Percentiles rank a stretch among this genome's conserved stretches.
Evolutionary conservation across 2,113 vertebrate species (phyloP).

Genomic region (Hippoglossus stenolepis): DNA sequence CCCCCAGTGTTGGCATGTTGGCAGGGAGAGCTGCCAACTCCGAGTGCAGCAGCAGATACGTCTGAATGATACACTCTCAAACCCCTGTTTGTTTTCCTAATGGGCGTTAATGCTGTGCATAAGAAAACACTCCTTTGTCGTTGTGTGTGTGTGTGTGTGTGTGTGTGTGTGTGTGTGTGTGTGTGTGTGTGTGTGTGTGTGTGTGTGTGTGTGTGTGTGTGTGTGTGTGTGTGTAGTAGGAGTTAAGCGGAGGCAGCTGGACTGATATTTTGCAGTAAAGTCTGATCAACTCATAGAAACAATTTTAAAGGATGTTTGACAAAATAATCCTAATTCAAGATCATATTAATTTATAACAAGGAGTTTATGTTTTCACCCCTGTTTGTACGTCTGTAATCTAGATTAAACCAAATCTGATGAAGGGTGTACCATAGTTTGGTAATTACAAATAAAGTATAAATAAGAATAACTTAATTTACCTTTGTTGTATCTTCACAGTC

Average conservation of each 20-base stretch:
- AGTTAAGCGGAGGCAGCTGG: background rate
- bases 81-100: constrained; percentile 67
- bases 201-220: background rate
- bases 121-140: constrained; percentile 19
- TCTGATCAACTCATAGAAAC: background rate
- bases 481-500: no score
- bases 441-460: no score
- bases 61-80: constrained; percentile 43
- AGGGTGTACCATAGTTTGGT: no score
- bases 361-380: no score
- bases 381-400: no score
- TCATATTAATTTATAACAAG: no score
- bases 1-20: constrained; percentile 36
- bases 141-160: constrained; percentile 5
- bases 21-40: constrained; percentile 43
- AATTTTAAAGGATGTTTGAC: background rate
- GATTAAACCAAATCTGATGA: no score
- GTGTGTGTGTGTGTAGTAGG: no score
- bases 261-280: background rate
- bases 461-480: no score
- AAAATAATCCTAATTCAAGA: no score
- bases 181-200: background rate
- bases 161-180: constrained; percentile 5
- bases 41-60: constrained; percentile 35
- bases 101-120: constrained; percentile 27